Conservation (phyloP, 2,888 invertebrate genomes). For the Anticlea derivata region DNA sequence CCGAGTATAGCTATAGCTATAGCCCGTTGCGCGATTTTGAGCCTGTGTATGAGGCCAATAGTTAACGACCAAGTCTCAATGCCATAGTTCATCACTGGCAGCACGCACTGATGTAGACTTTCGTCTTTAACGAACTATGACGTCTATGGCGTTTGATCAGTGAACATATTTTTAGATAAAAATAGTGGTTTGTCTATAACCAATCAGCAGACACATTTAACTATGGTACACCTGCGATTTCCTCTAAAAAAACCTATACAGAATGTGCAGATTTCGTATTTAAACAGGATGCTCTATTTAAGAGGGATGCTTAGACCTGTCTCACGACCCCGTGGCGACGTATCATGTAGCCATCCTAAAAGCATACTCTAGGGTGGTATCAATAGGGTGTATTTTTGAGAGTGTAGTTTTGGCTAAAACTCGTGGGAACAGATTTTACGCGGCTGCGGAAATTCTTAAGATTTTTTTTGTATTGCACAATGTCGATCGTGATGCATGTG, state of each 20-base stretch:
- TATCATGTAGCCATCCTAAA: conserved; percentile 47
- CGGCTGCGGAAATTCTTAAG: conserved; percentile 68
- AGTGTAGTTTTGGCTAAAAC: conserved; percentile 29
- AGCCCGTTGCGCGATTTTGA: too few relatives aligned
- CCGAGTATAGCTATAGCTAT: too few relatives aligned
- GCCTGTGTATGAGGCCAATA: too few relatives aligned
- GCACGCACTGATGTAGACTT: too few relatives aligned
- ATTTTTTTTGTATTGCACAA: conserved; percentile 40
- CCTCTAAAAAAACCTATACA: conserved; percentile 42
- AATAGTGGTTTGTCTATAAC: too few relatives aligned
- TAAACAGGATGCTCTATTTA: conserved; percentile 65
- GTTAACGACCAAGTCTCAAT: too few relatives aligned
- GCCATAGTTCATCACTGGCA: too few relatives aligned
- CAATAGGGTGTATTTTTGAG: conserved; percentile 29
- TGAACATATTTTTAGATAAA: too few relatives aligned
- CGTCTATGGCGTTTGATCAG: too few relatives aligned
- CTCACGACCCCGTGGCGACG: conserved; percentile 78
- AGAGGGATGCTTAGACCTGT: conserved; percentile 79
- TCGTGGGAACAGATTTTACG: conserved; percentile 77
- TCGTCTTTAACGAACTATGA: too few relatives aligned
- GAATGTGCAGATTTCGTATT: conserved; percentile 68
- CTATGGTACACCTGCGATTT: conserved; percentile 14
- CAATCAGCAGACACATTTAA: background rate
- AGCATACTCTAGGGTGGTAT: conserved; percentile 10
- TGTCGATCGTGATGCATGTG: conserved; percentile 34